Conservation (phyloP, 1,140 invertebrate genomes). For the Drosophila neocordata region DNA sequence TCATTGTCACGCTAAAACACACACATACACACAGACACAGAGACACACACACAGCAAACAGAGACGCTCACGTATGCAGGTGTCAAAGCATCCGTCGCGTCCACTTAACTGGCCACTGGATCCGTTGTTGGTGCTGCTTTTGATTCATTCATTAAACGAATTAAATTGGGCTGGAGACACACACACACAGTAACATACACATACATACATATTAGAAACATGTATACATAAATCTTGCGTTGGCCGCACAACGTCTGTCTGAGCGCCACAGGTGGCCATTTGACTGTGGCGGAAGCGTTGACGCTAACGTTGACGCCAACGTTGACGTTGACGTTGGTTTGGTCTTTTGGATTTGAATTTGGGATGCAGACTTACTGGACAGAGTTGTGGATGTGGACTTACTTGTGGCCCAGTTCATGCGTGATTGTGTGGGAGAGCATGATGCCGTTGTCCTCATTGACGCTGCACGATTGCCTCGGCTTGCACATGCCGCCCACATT, state of each 20-base stretch:
- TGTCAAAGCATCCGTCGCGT: conserved; percentile 75
- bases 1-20: conserved; percentile 62
- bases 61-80: conserved; percentile 41
- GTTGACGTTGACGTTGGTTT: neutral
- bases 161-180: conserved; percentile 43
- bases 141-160: conserved; percentile 74
- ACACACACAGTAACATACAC: neutral
- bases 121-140: conserved; percentile 29
- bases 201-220: conserved; percentile 24
- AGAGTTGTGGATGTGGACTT: conserved; percentile 82
- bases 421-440: conserved; percentile 96
- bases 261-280: conserved; percentile 38
- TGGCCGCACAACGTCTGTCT: conserved; percentile 37
- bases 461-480: conserved; percentile 92
- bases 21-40: neutral
- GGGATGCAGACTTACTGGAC: neutral
- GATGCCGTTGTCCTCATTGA: conserved; percentile 96
- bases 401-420: conserved; percentile 97
- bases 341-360: neutral
- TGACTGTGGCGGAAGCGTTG: conserved; percentile 1
- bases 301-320: neutral
- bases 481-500: conserved; percentile 96
- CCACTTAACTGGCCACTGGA: conserved; percentile 49
- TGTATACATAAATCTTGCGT: conserved; percentile 41
- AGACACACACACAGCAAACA: neutral